Base-by-base conservation (phyloP, 2,113 vertebrate genomes). In the Scomber scombrus region DNA sequence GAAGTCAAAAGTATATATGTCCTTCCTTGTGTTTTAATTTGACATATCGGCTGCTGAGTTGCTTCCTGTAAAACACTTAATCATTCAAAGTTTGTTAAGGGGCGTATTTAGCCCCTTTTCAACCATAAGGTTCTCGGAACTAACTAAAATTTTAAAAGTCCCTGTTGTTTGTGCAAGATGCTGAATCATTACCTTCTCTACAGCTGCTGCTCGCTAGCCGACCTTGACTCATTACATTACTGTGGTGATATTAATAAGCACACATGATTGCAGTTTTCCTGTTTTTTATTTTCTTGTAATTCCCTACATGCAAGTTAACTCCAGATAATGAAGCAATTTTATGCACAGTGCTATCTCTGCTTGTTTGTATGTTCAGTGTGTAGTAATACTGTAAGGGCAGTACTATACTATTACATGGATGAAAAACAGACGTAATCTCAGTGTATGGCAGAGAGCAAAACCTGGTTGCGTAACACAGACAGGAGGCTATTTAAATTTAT, bases 401-500 rank as follows among this genome's bases (percentile, higher is more conserved):
- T 10, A 12, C 60, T 26, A 26, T 4, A 60, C 16, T 34, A 13
- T 55, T 40, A 9, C 34, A 40, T 40, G 34, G 51, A 34, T 66
- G 70, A 63, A 56, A 67, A 34, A 52, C 40, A 60, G 73, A 60
- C 34, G 9, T 40, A 40, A 40, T 40, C 34, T 40, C 34, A 40
- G 34, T 68, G 64, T 65, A 61, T n/a, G 66, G 47, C 40, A 60
- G 49, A 1, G 23, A 55, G 23, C 1, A 10, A 16, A 49, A 34
- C 45, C 23, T 18, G 29, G 26, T 76, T 78, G 26, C 70, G 43
- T 51, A 78, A 81, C 72, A 43, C 73, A 49, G 9, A 60, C 4
- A 47, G 3, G 55, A 57, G 79, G 57, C 76, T 60, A 79, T 69
- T 81, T 83, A 43, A 63, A 64, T 71, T 29, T 67, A n/a, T 62